phyloP scores from a whole-genome alignment of 1,140 invertebrate genomes.

The Harpegnathos saltator region DNA sequence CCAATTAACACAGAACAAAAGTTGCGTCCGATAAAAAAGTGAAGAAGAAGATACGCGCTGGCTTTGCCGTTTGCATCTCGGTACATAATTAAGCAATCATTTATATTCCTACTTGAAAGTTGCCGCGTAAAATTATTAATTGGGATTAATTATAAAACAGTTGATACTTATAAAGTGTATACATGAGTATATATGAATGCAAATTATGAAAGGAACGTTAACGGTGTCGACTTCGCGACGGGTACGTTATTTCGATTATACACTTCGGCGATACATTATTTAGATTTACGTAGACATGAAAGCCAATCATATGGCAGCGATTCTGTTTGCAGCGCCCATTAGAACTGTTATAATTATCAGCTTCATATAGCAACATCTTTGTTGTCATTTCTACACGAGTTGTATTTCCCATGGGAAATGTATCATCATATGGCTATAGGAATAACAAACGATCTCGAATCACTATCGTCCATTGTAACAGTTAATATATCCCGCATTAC shows the following conservation, averaged over 20 bases:
- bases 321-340: constrained; percentile 4
- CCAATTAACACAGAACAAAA: too few relatives aligned
- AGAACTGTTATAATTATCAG: background rate
- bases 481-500: background rate
- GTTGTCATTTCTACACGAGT: background rate
- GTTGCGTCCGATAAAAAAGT: too few relatives aligned
- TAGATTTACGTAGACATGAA: background rate
- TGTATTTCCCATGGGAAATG: background rate
- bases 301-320: background rate
- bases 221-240: background rate
- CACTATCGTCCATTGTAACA: background rate
- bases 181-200: background rate
- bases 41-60: too few relatives aligned
- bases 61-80: too few relatives aligned
- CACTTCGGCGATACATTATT: background rate
- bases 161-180: too few relatives aligned
- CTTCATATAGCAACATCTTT: background rate
- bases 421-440: background rate
- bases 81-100: too few relatives aligned
- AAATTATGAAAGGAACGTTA: constrained; percentile 21
- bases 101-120: too few relatives aligned
- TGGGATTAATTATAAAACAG: too few relatives aligned
- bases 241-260: background rate
- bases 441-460: background rate
- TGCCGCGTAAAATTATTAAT: too few relatives aligned